Percentiles rank a stretch among this genome's conserved stretches.
These are phyloP conservation scores for Euschistus heros DNA, from an alignment of 1,140 invertebrate species.

Conservation along the genomic window DNA sequence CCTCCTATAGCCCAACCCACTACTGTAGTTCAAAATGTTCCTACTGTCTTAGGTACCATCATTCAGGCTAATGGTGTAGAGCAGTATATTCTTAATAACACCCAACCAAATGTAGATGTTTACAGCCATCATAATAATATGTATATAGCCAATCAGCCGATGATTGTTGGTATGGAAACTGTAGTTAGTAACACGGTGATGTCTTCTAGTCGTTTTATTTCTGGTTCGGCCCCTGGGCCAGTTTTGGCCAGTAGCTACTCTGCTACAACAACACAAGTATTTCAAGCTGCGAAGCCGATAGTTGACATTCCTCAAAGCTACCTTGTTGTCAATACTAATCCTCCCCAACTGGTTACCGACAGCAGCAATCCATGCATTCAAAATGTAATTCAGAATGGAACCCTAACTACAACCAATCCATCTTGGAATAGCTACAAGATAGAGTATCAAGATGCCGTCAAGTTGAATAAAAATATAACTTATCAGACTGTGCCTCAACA, in stretches of 20 bases:
- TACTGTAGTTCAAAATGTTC: conserved; percentile 39
- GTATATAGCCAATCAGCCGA: conserved; percentile 55
- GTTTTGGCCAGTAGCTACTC: conserved; percentile 65
- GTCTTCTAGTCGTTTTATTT: conserved; percentile 70
- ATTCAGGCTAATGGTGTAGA: conserved; percentile 49
- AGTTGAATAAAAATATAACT: conserved; percentile 23
- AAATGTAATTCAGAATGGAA: conserved; percentile 23
- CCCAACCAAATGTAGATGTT: conserved; percentile 56
- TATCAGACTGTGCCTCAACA: conserved; percentile 24
- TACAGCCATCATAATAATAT: conserved; percentile 35
- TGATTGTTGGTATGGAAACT: conserved; percentile 70
- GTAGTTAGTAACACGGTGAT: conserved; percentile 76
- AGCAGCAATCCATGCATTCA: conserved; percentile 29
- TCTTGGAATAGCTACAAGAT: conserved; percentile 27
- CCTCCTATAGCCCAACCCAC: conserved; percentile 38
- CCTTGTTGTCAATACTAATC: conserved; percentile 49
- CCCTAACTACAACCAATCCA: conserved; percentile 19
- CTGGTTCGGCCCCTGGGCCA: conserved; percentile 60
- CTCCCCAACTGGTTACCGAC: conserved; percentile 29
- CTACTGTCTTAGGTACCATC: conserved; percentile 49
- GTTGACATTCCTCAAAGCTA: conserved; percentile 47
- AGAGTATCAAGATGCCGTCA: conserved; percentile 22
- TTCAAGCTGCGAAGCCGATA: conserved; percentile 68
- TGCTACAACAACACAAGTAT: conserved; percentile 67
- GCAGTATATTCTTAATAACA: conserved; percentile 45